Base-by-base conservation (phyloP, 2,113 vertebrate species). In the Desmodus rotundus region DNA sequence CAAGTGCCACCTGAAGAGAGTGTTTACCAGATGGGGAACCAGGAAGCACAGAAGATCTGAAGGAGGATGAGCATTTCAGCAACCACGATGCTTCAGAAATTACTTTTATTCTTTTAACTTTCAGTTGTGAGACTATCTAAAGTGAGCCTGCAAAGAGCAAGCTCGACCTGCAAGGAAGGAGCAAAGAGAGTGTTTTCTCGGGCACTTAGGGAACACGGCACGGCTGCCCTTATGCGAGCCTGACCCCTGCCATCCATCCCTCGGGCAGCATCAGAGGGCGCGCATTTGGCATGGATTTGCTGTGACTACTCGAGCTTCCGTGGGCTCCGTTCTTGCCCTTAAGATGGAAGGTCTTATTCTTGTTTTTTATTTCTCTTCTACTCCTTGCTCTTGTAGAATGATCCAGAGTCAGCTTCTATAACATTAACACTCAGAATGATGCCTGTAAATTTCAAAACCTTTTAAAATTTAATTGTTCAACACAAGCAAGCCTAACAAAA, bases 401-500 rank as follows among this genome's bases (percentile, higher is more conserved):
- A 77, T 19, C 22, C 33, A 87, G 9, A 45, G 9, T 38, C 22
- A 54, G 11, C 68, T 87, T 4, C 67, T 45, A 47, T 5, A 28
- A n/a, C 2, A 54, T 41, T 7, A 68, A 72, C 67, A 80, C 61
- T 93, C 63, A 80, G 11, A 74, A 45, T 11, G 70, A 31, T 1
- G 31, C 41, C 13, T 65, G 7, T 20, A 86, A 74, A 38, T 78
- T 82, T 22, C 58, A 38, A 58, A 86, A 90, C 19, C 1, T 36
- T 89, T 87, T 84, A 26, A 20, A 93, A 78, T 61, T 5, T 54
- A 68, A 91, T 31, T 73, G 26, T 58, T 43, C 80, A 81, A 72
- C 8, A 85, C 17, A 89, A 80, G 22, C 1, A 89, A 92, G 36
- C 63, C 91, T 24, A 77, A 96, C 33, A 86, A 73, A 87, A 94